phyloP scores from a whole-genome alignment of 2,888 invertebrate species.

The Tromatobia lineatoria region DNA sequence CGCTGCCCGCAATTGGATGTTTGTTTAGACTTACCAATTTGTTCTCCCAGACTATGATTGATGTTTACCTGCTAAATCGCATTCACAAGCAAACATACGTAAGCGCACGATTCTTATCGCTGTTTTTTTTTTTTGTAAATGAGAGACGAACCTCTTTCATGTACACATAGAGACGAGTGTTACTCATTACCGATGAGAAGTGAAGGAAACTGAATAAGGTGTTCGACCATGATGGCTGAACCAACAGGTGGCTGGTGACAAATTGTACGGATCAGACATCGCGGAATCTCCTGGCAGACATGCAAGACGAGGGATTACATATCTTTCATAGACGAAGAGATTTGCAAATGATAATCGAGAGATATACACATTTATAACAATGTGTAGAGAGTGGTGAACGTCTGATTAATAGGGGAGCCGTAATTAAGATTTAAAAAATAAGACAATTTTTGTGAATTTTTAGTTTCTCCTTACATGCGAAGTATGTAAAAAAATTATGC shows the following conservation, averaged over 20 bases:
- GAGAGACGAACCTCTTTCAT: background rate
- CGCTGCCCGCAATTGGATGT: too few species aligned
- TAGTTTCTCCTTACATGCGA: too few species aligned
- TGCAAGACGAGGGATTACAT: background rate
- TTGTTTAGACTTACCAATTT: too few species aligned
- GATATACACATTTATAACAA: too few species aligned
- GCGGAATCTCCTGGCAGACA: background rate
- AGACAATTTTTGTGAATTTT: too few species aligned
- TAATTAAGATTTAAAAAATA: too few species aligned
- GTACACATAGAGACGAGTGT: background rate
- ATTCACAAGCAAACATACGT: background rate
- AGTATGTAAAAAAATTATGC: too few species aligned
- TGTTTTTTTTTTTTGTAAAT: background rate
- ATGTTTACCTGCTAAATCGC: background rate
- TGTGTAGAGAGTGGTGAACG: background rate
- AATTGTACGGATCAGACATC: slow-evolving; percentile 18
- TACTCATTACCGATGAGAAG: background rate
- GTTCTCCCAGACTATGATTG: too few species aligned
- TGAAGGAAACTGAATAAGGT: background rate
- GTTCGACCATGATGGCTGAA: background rate
- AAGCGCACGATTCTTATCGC: background rate
- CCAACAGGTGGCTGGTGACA: slow-evolving; percentile 15
- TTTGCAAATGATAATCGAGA: background rate
- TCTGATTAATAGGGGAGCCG: background rate
- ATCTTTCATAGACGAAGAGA: background rate